Evolutionary conservation across 2,797 vertebrate species (phyloP).

Genomic region (Gymnopithys bicolor): DNA sequence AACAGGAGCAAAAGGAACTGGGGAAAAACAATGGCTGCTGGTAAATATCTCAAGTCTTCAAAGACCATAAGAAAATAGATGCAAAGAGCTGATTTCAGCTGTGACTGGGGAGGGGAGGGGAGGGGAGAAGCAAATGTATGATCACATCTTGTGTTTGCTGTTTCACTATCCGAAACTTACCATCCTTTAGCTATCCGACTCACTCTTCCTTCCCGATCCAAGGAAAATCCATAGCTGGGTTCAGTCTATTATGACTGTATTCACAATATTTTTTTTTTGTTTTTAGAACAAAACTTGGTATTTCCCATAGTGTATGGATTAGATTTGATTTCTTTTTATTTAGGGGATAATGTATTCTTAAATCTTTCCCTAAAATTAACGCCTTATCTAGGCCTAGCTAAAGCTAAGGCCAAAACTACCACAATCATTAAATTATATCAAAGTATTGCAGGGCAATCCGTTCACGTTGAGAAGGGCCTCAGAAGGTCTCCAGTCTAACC

Average conservation of each 20-base stretch:
- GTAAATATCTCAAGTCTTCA: constrained; percentile 74
- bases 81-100: neutral
- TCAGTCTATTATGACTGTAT: neutral
- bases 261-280: neutral
- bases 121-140: neutral
- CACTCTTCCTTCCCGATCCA: neutral
- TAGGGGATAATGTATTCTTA: neutral
- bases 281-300: neutral
- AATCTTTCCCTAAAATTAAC: neutral
- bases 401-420: too few relatives aligned
- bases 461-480: neutral
- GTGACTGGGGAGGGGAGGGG: neutral
- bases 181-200: neutral
- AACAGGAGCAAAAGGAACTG: constrained; percentile 63
- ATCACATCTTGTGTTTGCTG: neutral
- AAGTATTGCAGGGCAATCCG: neutral
- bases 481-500: neutral
- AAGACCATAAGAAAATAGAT: neutral
- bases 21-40: constrained; percentile 86
- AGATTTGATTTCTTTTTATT: neutral
- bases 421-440: neutral
- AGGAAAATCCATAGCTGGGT: neutral
- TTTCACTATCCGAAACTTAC: neutral
- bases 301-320: neutral
- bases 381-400: too few relatives aligned